A percentile compares a stretch with the other conserved stretches of the same genome.
Evolutionary conservation across 1,140 invertebrate genomes (phyloP).

Genomic region (Ladona fulva): DNA sequence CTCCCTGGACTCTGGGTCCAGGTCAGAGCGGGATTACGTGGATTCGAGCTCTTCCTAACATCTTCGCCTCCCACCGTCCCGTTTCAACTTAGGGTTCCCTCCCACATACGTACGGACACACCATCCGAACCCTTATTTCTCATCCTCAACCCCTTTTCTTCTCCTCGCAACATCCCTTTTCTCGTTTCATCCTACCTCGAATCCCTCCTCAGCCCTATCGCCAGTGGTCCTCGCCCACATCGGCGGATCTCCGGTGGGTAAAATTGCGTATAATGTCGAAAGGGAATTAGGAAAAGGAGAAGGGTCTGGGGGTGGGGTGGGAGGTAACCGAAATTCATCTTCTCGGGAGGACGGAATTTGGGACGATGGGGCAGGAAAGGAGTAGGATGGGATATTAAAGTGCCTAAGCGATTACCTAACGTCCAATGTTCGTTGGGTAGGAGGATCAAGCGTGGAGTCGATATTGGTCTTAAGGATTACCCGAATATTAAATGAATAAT

Average conservation of each 20-base stretch:
- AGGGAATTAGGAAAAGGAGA: conserved; percentile 2
- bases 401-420: conserved; percentile 3
- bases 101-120: neutral
- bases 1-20: neutral
- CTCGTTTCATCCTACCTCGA: neutral
- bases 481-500: neutral
- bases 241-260: neutral
- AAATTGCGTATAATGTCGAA: neutral
- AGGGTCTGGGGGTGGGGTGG: neutral
- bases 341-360: neutral
- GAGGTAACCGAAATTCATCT: neutral
- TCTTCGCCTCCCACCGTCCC: too few species aligned
- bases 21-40: neutral
- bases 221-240: neutral
- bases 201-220: neutral
- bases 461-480: neutral
- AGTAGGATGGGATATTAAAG: neutral
- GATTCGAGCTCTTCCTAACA: neutral
- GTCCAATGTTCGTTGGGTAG: neutral
- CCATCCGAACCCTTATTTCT: neutral
- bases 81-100: too few species aligned
- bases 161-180: neutral
- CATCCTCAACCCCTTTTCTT: neutral
- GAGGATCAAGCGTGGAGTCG: neutral
- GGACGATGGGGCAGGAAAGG: neutral